phyloP scores from a whole-genome alignment of 2,797 vertebrate genomes.

The Channa striata region DNA sequence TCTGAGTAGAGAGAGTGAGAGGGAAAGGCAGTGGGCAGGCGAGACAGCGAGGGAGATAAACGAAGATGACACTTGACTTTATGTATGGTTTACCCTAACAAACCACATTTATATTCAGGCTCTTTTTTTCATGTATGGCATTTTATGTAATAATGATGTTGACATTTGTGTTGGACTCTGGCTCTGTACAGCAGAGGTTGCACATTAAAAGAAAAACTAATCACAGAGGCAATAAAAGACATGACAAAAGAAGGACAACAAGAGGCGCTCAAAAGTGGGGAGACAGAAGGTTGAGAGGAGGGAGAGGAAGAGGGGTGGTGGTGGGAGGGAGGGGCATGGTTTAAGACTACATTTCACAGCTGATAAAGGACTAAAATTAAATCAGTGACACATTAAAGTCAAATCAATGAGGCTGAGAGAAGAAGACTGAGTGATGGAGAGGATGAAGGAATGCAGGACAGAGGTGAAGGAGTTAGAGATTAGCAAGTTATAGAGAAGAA shows the following conservation, averaged over 20 bases:
- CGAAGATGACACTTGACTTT: slow-evolving; percentile 19
- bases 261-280: not conserved
- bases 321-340: slow-evolving; percentile 27
- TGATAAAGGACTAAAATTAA: slow-evolving; percentile 66
- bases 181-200: not conserved
- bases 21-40: slow-evolving; percentile 11
- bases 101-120: slow-evolving; percentile 16
- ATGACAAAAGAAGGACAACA: not conserved
- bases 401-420: slow-evolving; percentile 50
- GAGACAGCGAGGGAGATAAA: slow-evolving; percentile 20
- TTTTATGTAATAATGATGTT: slow-evolving; percentile 14
- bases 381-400: slow-evolving; percentile 58
- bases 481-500: slow-evolving; percentile 44
- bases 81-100: slow-evolving; percentile 3
- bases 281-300: not conserved
- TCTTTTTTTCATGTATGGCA: slow-evolving; percentile 5
- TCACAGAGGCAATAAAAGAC: not conserved
- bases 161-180: slow-evolving; percentile 12
- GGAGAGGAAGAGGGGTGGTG: not conserved
- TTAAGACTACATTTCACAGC: slow-evolving; percentile 66
- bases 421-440: slow-evolving; percentile 36
- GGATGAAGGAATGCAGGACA: slow-evolving; percentile 35
- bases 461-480: slow-evolving; percentile 50
- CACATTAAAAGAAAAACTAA: not conserved
- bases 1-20: slow-evolving; percentile 23